Conservation (phyloP, 2,797 vertebrate species). For the Ambastaia sidthimunki region DNA sequence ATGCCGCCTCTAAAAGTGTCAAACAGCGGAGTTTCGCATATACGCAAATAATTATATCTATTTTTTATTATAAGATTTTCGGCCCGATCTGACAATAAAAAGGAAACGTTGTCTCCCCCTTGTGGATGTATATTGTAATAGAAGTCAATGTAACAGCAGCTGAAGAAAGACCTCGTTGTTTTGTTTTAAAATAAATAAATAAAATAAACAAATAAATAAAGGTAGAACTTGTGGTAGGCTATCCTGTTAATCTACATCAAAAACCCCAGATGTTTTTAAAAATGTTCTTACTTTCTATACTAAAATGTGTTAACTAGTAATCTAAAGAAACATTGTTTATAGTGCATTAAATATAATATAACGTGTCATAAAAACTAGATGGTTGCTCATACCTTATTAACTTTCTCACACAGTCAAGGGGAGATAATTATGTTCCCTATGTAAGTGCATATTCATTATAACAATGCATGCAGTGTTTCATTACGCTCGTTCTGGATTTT, state of each 20-base stretch:
- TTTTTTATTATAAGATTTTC: conserved; percentile 37
- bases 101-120: conserved; percentile 21
- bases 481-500: neutral
- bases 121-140: conserved; percentile 18
- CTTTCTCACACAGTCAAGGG: neutral
- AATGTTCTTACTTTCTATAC: neutral
- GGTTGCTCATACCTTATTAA: neutral
- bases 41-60: conserved; percentile 30
- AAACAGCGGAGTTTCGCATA: neutral
- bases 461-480: neutral
- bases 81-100: conserved; percentile 39
- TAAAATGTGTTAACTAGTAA: neutral
- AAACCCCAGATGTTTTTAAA: too few species aligned
- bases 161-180: neutral
- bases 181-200: too few species aligned
- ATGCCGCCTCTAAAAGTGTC: conserved; percentile 14
- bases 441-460: neutral
- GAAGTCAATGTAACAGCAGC: neutral
- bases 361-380: neutral
- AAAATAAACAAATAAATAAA: too few species aligned
- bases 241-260: too few species aligned
- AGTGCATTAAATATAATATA: neutral
- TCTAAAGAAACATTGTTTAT: neutral
- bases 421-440: neutral
- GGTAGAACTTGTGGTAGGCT: too few species aligned